phyloP scores from a whole-genome alignment of 37 sponge, comb jelly and placozoan genomes.

The Eunapius fragilis region DNA sequence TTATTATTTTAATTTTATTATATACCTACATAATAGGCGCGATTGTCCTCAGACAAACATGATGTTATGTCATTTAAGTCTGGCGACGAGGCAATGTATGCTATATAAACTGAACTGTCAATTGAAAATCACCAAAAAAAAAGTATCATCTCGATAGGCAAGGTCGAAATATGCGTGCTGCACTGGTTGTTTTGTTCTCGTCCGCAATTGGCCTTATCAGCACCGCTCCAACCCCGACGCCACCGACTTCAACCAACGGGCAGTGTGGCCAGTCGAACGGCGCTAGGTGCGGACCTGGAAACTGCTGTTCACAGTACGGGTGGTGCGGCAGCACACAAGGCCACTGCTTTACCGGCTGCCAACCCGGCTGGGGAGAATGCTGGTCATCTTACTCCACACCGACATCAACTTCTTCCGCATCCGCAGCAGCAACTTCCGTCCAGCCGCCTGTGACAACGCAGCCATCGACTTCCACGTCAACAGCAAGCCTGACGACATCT shows the following conservation, averaged over 20 bases:
- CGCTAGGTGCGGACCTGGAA: background rate
- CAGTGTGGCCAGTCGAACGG: background rate
- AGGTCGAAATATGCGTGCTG: too few species aligned
- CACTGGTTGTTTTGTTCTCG: too few species aligned
- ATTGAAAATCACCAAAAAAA: too few species aligned
- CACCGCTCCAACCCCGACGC: background rate
- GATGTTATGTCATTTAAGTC: too few species aligned
- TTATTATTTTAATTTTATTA: too few species aligned
- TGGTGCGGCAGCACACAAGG: background rate
- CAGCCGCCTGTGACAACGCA: background rate
- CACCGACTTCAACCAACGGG: background rate
- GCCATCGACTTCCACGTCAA: background rate
- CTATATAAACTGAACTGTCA: too few species aligned
- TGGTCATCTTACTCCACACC: background rate
- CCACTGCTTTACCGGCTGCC: background rate
- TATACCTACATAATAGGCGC: too few species aligned
- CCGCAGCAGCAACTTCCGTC: background rate
- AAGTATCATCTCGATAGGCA: too few species aligned
- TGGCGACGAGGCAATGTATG: too few species aligned
- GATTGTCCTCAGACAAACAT: too few species aligned
- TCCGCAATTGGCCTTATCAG: too few species aligned
- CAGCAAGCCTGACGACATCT: background rate
- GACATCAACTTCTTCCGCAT: background rate
- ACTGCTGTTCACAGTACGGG: background rate
- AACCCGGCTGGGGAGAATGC: background rate